Base-by-base conservation (phyloP, 2,113 vertebrate genomes). In the Pachycephala philippinensis region DNA sequence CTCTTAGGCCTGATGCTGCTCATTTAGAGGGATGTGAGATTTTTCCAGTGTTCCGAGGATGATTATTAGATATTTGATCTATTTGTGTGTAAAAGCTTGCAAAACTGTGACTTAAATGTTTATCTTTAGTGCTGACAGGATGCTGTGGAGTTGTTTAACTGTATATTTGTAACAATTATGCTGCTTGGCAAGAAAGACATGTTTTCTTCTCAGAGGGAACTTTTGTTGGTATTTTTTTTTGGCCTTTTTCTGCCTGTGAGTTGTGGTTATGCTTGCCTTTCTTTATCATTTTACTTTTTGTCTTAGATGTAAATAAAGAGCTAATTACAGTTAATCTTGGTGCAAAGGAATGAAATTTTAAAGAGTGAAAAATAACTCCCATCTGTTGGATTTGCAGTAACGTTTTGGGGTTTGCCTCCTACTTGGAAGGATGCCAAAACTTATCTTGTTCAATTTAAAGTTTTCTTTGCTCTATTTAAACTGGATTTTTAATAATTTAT, bases 221-320 rank as follows among this genome's bases (percentile, higher is more conserved):
- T 68, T 63, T 66, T 49, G 16, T 20, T 60, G 45, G 8, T 59
- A 33, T 56, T 79, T 30, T 44, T 20, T 37, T 53, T 70, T 65
- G 33, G 11, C 53, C 72, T 89, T 91, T 96, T 94, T 65, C 45
- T 85, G 89, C 64, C 61, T 49, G 28, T 86, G 90, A 70, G 75
- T 93, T 94, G 24, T 77, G 20, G 35, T 81, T 86, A 31, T 66
- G 60, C 15, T 49, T 77, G 84, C 56, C 39, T 93, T 66, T 64
- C 89, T 91, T 93, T 44, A 74, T 77, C 10, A 33, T 81, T 84
- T 81, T 92, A 89, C 88, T 82, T 96, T 94, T 94, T 90, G 52
- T 92, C 42, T 69, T 84, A 75, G 79, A 74, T 92, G 90, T 93
- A 96, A 96, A 96, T 92, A 97, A 86, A 89, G 52, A 94, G 71